These are phyloP conservation scores for Helarctos malayanus DNA, from an alignment of 2,797 vertebrate species.

Conservation along the genomic window DNA sequence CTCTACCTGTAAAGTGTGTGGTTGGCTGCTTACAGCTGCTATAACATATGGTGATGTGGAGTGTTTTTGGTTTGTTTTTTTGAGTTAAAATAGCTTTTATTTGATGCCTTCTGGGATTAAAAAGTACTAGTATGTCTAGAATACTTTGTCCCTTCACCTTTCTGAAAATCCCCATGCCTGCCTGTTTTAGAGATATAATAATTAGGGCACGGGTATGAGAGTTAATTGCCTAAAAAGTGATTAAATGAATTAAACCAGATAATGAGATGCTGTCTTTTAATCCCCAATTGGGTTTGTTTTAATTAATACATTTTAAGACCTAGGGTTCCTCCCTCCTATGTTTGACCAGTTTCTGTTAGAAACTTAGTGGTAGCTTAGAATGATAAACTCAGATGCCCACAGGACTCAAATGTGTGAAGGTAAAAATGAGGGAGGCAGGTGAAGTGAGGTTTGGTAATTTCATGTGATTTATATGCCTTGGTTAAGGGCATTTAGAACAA, in stretches of 20 bases:
- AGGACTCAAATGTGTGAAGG: background rate
- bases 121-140: slow-evolving; percentile 49
- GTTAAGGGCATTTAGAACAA: slow-evolving; percentile 5
- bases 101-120: slow-evolving; percentile 18
- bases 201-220: background rate
- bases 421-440: slow-evolving; percentile 22
- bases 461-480: background rate
- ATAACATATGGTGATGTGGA: background rate
- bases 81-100: slow-evolving; percentile 65
- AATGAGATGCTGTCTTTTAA: slow-evolving; percentile 25
- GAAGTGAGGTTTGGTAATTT: background rate
- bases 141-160: slow-evolving; percentile 47
- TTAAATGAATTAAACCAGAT: slow-evolving; percentile 58
- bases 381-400: background rate
- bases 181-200: background rate
- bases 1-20: background rate
- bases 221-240: slow-evolving; percentile 63
- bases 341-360: slow-evolving; percentile 17
- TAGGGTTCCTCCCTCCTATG: background rate
- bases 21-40: background rate
- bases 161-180: slow-evolving; percentile 27
- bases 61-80: background rate
- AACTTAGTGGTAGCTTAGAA: slow-evolving; percentile 9
- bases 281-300: slow-evolving; percentile 33
- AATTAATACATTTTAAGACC: slow-evolving; percentile 63